These are phyloP conservation scores for Microtus oregoni DNA, from an alignment of 2,113 vertebrate species.

Conservation along the genomic window DNA sequence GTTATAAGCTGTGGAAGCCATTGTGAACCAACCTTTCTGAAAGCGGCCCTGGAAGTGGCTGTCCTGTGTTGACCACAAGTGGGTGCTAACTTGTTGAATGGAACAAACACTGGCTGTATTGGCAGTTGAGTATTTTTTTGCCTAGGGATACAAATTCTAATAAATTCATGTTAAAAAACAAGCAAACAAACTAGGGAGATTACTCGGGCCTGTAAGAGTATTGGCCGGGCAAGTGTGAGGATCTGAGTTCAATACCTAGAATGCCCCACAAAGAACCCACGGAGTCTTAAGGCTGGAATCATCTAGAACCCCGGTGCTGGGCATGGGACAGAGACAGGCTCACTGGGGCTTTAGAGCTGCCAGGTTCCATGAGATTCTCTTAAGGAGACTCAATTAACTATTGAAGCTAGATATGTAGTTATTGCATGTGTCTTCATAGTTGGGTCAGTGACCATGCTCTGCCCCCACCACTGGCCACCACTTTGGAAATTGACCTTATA, in stretches of 20 bases:
- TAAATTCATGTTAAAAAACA: neutral
- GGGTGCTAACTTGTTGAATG: neutral
- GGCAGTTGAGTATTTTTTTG: constrained; percentile 3
- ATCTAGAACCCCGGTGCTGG: neutral
- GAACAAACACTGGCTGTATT: neutral
- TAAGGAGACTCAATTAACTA: neutral
- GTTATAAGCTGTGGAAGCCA: neutral
- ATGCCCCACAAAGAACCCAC: too few relatives aligned
- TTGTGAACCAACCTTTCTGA: neutral
- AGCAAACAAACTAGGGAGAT: neutral
- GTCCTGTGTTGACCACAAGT: neutral
- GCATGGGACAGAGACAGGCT: neutral
- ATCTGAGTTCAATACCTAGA: neutral
- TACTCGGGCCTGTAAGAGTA: neutral
- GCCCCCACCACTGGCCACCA: neutral
- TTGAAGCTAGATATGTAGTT: neutral
- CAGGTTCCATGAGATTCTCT: neutral
- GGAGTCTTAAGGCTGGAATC: neutral
- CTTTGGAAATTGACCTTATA: neutral
- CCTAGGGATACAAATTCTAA: neutral
- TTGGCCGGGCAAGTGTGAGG: too few relatives aligned
- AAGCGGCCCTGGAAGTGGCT: neutral
- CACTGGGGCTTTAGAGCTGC: neutral
- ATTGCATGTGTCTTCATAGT: neutral
- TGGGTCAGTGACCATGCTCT: neutral